Conservation (phyloP, 2,113 vertebrate genomes). For the Neodon shergylaensis region DNA sequence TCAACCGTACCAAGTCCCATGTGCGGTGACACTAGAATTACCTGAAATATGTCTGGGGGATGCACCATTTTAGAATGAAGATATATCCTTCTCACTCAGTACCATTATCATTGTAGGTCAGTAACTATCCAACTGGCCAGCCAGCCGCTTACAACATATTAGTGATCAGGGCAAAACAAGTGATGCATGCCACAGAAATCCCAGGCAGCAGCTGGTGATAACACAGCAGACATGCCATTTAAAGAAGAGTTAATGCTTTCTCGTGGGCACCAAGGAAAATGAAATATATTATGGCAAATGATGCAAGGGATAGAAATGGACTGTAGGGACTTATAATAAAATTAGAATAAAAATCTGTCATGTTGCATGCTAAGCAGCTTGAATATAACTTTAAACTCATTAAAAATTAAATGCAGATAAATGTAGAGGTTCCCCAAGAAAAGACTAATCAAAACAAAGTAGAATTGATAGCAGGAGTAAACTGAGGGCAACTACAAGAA, state of each 20-base stretch:
- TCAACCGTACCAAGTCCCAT: background rate
- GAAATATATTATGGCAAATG: background rate
- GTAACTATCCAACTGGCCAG: background rate
- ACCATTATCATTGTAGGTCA: background rate
- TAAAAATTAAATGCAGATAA: constrained; percentile 25
- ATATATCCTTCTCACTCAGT: background rate
- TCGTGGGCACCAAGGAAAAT: background rate
- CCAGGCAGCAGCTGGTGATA: background rate
- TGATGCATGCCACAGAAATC: background rate
- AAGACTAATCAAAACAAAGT: background rate
- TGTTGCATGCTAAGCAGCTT: constrained; percentile 36
- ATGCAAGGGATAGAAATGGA: background rate
- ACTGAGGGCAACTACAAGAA: background rate
- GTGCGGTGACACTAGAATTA: background rate
- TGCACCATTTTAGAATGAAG: background rate
- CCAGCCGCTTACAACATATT: background rate
- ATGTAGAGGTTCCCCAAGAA: background rate
- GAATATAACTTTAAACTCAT: constrained; percentile 17
- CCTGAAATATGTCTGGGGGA: background rate
- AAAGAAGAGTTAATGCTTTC: background rate
- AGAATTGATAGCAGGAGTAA: background rate
- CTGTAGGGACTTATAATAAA: background rate
- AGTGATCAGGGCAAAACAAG: background rate
- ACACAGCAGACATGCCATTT: background rate
- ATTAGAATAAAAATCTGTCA: constrained; percentile 5